Evolutionary conservation across 2,888 invertebrate genomes (phyloP).

Genomic region (Archaeoteleia sp.): DNA sequence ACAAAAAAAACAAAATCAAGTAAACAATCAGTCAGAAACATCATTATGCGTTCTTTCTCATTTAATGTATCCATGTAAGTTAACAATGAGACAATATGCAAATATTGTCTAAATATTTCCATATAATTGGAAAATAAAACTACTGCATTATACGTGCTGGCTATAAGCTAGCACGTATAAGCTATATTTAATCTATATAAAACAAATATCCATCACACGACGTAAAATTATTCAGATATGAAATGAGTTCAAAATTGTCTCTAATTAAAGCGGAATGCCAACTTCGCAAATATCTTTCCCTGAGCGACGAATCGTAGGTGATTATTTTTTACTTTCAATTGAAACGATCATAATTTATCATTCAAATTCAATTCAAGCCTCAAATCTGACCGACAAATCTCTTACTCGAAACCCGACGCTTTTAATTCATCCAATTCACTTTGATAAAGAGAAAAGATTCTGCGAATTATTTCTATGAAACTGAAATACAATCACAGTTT

Average conservation of each 20-base stretch:
- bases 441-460: constrained; percentile 1
- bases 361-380: constrained; percentile 11
- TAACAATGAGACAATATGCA: too few relatives aligned
- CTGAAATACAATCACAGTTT: constrained; percentile 4
- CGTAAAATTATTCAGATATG: too few relatives aligned
- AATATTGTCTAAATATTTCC: too few relatives aligned
- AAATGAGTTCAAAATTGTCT: too few relatives aligned
- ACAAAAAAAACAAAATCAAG: too few relatives aligned
- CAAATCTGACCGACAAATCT: constrained; percentile 12
- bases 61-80: too few relatives aligned
- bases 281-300: constrained; percentile 1
- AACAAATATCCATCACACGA: too few relatives aligned
- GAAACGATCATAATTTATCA: constrained; percentile 14
- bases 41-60: too few relatives aligned
- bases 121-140: not conserved
- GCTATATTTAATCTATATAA: too few relatives aligned
- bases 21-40: too few relatives aligned
- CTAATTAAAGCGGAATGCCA: not conserved
- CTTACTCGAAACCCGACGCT: constrained; percentile 3
- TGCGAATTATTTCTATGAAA: constrained; percentile 1
- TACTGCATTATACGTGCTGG: too few relatives aligned
- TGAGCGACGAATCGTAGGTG: not conserved
- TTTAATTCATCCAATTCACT: constrained; percentile 5
- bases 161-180: too few relatives aligned
- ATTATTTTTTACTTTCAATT: constrained; percentile 8